Evolutionary conservation across 2,797 vertebrate genomes (phyloP).

Genomic region (Hybognathus amarus): DNA sequence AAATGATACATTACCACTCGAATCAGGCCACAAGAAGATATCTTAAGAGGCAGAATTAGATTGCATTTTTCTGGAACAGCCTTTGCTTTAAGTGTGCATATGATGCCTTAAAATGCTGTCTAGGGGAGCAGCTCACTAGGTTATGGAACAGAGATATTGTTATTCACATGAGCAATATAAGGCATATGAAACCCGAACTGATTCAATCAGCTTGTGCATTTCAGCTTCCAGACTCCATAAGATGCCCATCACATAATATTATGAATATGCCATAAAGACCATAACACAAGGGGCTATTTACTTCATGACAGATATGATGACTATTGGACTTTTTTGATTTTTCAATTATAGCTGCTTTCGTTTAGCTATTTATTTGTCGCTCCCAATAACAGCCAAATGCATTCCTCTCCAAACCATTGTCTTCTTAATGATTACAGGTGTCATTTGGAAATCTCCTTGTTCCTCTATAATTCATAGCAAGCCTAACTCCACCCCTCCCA

Average conservation of each 20-base stretch:
- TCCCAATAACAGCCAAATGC: background rate
- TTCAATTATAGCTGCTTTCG: background rate
- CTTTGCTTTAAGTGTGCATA: background rate
- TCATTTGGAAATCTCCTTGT: slow-evolving; percentile 10
- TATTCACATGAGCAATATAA: slow-evolving; percentile 66
- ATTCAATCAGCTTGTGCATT: slow-evolving; percentile 63
- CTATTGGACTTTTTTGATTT: background rate
- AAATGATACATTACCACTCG: background rate
- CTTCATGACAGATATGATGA: slow-evolving; percentile 9
- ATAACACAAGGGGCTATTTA: slow-evolving; percentile 1
- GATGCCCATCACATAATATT: background rate
- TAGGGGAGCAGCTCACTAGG: background rate
- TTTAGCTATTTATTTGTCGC: slow-evolving; percentile 22
- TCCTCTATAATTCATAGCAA: slow-evolving; percentile 5
- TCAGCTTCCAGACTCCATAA: slow-evolving; percentile 5
- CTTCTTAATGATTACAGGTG: background rate
- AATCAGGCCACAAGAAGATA: background rate
- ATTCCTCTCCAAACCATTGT: background rate
- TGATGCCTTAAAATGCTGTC: background rate
- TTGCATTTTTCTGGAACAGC: slow-evolving; percentile 9
- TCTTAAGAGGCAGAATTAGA: slow-evolving; percentile 10
- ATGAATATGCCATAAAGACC: background rate
- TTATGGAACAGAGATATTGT: slow-evolving; percentile 17
- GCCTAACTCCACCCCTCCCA: background rate
- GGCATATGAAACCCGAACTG: slow-evolving; percentile 47